These are phyloP conservation scores for Puffinus mauretanicus DNA, from an alignment of 2,113 vertebrate genomes.

Conservation along the genomic window DNA sequence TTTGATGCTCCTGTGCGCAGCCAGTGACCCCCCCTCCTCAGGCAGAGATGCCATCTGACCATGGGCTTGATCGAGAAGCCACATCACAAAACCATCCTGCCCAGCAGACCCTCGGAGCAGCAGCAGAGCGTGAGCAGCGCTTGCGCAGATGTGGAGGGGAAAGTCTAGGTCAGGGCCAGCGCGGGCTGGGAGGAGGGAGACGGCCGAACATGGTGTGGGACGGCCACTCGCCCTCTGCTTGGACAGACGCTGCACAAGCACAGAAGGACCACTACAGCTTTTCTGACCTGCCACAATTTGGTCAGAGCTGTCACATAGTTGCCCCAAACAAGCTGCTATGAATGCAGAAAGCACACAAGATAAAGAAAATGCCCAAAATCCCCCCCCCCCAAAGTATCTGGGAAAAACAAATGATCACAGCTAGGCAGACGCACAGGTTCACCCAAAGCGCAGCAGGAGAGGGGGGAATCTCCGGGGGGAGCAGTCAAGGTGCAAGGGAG, in stretches of 20 bases:
- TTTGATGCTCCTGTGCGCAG: fast-evolving
- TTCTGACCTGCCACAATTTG: not conserved
- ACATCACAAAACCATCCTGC: not conserved
- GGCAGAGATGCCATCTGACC: not conserved
- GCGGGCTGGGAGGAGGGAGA: not conserved
- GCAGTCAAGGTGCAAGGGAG: not conserved
- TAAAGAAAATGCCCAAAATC: not conserved
- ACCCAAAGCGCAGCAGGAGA: not conserved
- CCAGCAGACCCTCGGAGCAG: fast-evolving
- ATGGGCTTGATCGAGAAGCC: not conserved
- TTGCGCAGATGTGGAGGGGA: fast-evolving
- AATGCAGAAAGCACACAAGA: not conserved
- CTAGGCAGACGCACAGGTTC: not conserved
- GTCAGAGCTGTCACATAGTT: not conserved
- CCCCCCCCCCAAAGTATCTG: fast-evolving
- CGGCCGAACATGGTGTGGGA: fast-evolving
- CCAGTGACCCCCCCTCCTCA: fast-evolving
- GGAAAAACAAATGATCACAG: not conserved
- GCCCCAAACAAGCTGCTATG: fast-evolving
- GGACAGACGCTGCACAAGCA: not conserved
- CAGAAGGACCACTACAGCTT: not conserved
- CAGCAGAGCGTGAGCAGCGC: not conserved
- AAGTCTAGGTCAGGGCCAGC: fast-evolving
- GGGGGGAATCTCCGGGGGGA: fast-evolving
- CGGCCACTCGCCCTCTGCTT: fast-evolving